Evolutionary conservation across 1,140 invertebrate species (phyloP), one percentile per base, ranked within the genome.

Genomic region (Scylla paramamosain): DNA sequence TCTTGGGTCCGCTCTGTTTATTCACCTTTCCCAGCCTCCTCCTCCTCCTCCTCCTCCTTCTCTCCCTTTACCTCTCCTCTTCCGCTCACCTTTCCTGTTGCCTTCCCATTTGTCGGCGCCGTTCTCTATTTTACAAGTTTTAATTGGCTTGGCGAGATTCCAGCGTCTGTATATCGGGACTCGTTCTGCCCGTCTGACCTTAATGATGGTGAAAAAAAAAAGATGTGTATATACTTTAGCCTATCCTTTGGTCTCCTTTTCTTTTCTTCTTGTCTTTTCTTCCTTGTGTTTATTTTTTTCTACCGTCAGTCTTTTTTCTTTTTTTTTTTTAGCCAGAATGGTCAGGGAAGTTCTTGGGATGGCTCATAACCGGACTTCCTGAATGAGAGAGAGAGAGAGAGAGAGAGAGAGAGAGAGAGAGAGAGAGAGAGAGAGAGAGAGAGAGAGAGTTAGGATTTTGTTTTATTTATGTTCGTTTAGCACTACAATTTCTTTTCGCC

Each of bases 101-200:
- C 89, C 94, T 87, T 95, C 94, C 94, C 94, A 95, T 95, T 95
- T 95, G 94, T 95, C 94, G 90, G 90, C 90, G 94, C 84, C 89
- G 94, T 82, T 94, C 93, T 94, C 94, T 95, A 95, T 95, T 95
- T 95, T 95, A 92, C 94, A 92, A 95, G 94, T 95, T 95, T 95
- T 92, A 92, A 95, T 95, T 95, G 94, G 94, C 77, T 92, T 95
- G 94, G 94, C 91, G 89, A 39, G 94, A 92, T 45, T 90, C 94
- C 94, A 95, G 67, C 32, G 77, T 84, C 77, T 32, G 89, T 95
- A 84, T 92, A 87, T 29, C 82, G 94, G 39, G 83, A 92, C 94
- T 92, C 48, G 29, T n/a, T 32, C 28, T 46, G 48, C 93, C 87
- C 16, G 25, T 52, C 87, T 31, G 52, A 59, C 87, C 86, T 45